Evolutionary conservation across 2,797 vertebrate species (phyloP), one percentile per base, ranked within the genome.

Genomic region (Hypotaenidia philippensis): DNA sequence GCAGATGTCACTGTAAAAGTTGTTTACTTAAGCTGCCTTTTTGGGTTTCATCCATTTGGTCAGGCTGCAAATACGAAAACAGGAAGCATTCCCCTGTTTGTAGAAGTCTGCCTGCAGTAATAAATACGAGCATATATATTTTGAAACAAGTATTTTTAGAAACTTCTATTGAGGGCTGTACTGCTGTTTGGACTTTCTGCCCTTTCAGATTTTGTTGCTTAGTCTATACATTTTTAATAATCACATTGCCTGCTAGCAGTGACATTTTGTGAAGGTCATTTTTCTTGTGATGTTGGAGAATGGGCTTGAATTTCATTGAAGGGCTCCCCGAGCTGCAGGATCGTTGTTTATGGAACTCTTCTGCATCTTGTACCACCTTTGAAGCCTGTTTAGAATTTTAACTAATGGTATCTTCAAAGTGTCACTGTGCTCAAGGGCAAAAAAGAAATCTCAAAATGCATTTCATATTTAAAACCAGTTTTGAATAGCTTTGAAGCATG

Each of bases 391-490:
- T 98, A 96, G 98, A 97, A 97, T 97, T 97, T 96, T 97, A 96
- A 79, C 93, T 98, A 97, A 97, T 97, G 85, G 91, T 95, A 93
- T 96, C 91, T 98, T 98, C 98, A 97, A 98, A 98, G 97, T 98
- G 94, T 98, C 97, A 96, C 96, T 98, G 93, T 97, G 95, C 96
- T 98, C 96, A 98, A 98, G 97, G 97, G 93, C 97, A 97, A 95
- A 97, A 92, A 96, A 95, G 87, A 88, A 61, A 90, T 95, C 70
- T 95, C 44, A 93, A 78, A 96, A 92, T 90, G 52, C 71, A 82
- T 78, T 93, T 96, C 87, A 44, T 89, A 63, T 82, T 90, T 90
- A 83, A 87, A 93, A 64, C 13, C 41, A 44, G 25, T 95, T 97
- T 93, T 68, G 23, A 84, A 83, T 81, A 84, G 47, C 94, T 96